Conservation (phyloP, 2,888 invertebrate genomes). For the Thecocarcelia acutangulata region DNA sequence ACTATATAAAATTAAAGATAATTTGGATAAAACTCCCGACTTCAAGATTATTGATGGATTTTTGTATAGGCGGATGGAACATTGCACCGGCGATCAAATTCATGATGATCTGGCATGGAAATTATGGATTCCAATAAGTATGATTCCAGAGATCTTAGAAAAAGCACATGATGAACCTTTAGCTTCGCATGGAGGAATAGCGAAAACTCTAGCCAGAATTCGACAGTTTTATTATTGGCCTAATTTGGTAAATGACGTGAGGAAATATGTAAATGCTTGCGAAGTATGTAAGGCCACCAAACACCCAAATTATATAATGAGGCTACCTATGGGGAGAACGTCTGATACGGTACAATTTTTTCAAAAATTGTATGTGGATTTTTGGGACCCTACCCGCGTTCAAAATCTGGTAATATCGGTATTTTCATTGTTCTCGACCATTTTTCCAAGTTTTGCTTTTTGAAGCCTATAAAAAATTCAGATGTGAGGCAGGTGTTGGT, state of each 20-base stretch:
- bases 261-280: slow-evolving; percentile 33
- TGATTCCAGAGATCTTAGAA: slow-evolving; percentile 20
- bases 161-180: slow-evolving; percentile 24
- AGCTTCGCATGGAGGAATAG: slow-evolving; percentile 42
- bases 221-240: slow-evolving; percentile 52
- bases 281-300: slow-evolving; percentile 48
- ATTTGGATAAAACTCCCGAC: slow-evolving; percentile 33
- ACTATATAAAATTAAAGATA: background rate
- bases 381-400: slow-evolving; percentile 59
- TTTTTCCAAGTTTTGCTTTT: slow-evolving; percentile 56
- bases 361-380: slow-evolving; percentile 52
- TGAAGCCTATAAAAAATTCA: slow-evolving; percentile 61
- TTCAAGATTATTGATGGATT: slow-evolving; percentile 40
- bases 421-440: slow-evolving; percentile 60
- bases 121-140: slow-evolving; percentile 47
- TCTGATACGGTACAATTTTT: slow-evolving; percentile 21
- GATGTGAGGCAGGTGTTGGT: slow-evolving; percentile 27
- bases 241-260: no score
- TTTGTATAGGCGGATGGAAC: slow-evolving; percentile 41
- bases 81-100: slow-evolving; percentile 20
- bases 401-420: slow-evolving; percentile 53
- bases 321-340: slow-evolving; percentile 39
- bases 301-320: slow-evolving; percentile 40
- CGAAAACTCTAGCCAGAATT: slow-evolving; percentile 42
- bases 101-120: slow-evolving; percentile 51